Evolutionary conservation across 2,113 vertebrate genomes (phyloP).

Genomic region (pig (Sus scrofa)): DNA sequence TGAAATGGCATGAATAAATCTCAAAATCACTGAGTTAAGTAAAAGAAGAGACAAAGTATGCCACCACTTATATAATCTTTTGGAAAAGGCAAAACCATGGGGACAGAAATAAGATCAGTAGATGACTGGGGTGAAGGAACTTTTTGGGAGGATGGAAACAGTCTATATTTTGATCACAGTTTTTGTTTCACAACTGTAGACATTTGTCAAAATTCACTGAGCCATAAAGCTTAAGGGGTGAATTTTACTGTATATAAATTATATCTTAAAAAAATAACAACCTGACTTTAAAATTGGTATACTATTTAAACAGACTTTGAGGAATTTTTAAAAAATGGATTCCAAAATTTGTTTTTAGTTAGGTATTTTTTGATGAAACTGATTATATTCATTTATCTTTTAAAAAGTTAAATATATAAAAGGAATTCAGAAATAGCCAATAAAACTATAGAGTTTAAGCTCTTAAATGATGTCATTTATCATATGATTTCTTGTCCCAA

Average conservation of each 20-base stretch:
- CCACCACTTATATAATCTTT: background rate
- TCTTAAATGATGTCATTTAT: conserved; percentile 1
- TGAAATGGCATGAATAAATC: background rate
- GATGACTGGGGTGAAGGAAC: background rate
- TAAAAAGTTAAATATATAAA: conserved; percentile 18
- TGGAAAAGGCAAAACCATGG: background rate
- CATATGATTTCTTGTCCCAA: background rate
- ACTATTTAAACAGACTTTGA: conserved; percentile 1
- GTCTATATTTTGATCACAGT: background rate
- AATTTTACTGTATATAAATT: background rate
- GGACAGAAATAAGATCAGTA: background rate
- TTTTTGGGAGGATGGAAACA: background rate
- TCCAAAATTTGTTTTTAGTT: background rate
- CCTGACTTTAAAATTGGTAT: background rate
- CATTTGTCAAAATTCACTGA: background rate
- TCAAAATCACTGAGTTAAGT: background rate
- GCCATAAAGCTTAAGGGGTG: background rate
- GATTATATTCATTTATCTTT: background rate
- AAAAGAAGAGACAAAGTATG: background rate
- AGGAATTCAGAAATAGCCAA: background rate
- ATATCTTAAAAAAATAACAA: background rate
- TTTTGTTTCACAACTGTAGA: background rate
- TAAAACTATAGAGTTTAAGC: background rate
- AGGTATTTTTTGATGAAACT: background rate
- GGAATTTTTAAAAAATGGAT: background rate